phyloP scores from a whole-genome alignment of 2,113 vertebrate species.

The Ellobius talpinus region DNA sequence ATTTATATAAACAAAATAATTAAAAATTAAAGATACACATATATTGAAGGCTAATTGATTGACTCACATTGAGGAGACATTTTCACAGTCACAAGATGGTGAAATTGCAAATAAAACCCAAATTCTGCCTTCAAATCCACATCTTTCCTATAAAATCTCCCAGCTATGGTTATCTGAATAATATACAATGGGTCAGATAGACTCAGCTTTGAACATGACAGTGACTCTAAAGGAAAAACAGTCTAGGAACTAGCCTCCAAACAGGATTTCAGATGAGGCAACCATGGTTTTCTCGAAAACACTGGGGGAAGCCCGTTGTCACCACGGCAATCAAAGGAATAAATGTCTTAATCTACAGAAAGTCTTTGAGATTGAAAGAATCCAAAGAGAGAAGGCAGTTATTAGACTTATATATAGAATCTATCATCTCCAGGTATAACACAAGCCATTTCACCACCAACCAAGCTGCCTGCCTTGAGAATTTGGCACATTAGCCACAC shows the following conservation, averaged over 20 bases:
- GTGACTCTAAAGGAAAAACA: background rate
- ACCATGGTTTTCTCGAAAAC: background rate
- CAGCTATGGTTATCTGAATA: background rate
- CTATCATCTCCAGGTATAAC: background rate
- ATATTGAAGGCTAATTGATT: background rate
- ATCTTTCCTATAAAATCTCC: background rate
- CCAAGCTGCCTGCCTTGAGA: slow-evolving; percentile 1
- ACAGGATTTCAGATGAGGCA: background rate
- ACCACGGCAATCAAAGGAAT: background rate
- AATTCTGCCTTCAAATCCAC: background rate
- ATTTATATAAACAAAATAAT: background rate
- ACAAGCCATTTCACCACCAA: background rate
- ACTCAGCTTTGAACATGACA: background rate
- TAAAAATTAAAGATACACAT: background rate
- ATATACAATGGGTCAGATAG: background rate
- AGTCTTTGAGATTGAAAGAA: background rate
- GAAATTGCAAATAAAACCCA: background rate
- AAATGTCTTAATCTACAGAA: background rate
- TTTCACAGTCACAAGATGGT: background rate
- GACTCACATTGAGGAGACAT: background rate
- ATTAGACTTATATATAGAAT: background rate
- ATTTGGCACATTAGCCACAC: slow-evolving; percentile 27
- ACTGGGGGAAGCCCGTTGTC: background rate
- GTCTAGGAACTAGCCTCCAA: background rate
- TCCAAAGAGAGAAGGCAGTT: background rate